Conservation (phyloP, 64 coral and sea anemone species). For the Acropora yongei region DNA sequence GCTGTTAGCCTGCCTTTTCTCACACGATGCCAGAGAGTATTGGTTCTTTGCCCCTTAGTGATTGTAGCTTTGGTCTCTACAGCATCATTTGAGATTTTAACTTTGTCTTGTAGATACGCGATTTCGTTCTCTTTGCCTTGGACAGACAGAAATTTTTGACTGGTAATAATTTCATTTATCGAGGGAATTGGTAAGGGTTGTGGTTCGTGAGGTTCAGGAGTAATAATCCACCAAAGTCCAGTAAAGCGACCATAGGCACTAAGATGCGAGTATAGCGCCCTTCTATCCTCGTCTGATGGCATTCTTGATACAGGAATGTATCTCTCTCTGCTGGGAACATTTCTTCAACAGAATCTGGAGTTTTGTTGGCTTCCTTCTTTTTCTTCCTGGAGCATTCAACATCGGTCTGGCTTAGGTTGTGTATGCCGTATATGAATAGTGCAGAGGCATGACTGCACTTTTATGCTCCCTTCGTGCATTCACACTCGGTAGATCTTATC, state of each 20-base stretch:
- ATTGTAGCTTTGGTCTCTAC: too few relatives aligned
- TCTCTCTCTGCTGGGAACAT: constrained; percentile 9
- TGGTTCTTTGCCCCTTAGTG: too few relatives aligned
- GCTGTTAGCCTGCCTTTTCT: too few relatives aligned
- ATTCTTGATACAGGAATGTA: constrained; percentile 31
- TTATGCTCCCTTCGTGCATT: neutral
- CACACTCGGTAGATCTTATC: constrained; percentile 26
- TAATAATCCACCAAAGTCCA: constrained; percentile 42
- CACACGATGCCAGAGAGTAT: too few relatives aligned
- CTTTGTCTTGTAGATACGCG: too few relatives aligned
- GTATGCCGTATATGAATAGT: too few relatives aligned
- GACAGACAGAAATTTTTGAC: too few relatives aligned
- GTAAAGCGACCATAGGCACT: constrained; percentile 22
- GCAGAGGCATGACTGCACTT: too few relatives aligned
- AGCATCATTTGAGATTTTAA: too few relatives aligned
- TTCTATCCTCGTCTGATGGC: constrained; percentile 28
- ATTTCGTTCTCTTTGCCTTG: too few relatives aligned
- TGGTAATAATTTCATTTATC: too few relatives aligned
- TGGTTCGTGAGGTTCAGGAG: constrained; percentile 10
- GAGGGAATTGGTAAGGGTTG: neutral
- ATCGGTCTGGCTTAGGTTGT: too few relatives aligned
- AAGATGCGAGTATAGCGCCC: neutral
- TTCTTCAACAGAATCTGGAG: constrained; percentile 20
- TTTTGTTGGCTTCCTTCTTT: constrained; percentile 2
- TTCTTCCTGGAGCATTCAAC: neutral